Evolutionary conservation across 1,140 invertebrate genomes (phyloP), one percentile per base, ranked within the genome.

Genomic region (Drosophila setifemur): DNA sequence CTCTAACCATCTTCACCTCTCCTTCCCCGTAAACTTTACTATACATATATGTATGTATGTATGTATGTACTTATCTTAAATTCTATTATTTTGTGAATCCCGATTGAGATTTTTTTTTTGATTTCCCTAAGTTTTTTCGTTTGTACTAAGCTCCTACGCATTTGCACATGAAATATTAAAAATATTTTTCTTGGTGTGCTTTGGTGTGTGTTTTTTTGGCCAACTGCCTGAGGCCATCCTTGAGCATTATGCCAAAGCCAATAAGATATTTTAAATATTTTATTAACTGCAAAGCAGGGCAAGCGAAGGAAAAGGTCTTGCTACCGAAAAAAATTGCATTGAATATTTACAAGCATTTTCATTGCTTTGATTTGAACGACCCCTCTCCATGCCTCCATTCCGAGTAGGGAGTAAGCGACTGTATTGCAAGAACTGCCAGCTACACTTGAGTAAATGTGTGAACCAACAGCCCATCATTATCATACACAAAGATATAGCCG

Each of bases 291-390:
- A 86, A 76, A 87, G 68, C 71, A 63, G 55, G 66, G 60, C 67
- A 39, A 58, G 78, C 52, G 35, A 50, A 73, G 54, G 43, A 52
- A 60, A 55, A 44, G 45, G 50, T 64, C 21, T 31, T 16, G 19
- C 40, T 58, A 37, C 14, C 31, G 44, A 43, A 44, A 70, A 39
- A 55, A 55, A 86, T 73, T 87, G 81, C 81, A 86, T 82, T 87
- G 81, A 86, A 86, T 86, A 86, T 87, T 87, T 81, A 86, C 81
- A 87, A 76, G 81, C 81, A 86, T 87, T 86, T 86, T 86, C 81
- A 82, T 86, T 81, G 72, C 81, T 81, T 86, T 86, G 82, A 86
- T 85, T 76, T 85, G 58, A 75, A 75, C 75, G 75, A 85, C 81
- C 79, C 68, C 26, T 28, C 37, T 28, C 37, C 18, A 33, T 45